Evolutionary conservation across 2,888 invertebrate species (phyloP).

Genomic region (Meiosimyza platycephala): DNA sequence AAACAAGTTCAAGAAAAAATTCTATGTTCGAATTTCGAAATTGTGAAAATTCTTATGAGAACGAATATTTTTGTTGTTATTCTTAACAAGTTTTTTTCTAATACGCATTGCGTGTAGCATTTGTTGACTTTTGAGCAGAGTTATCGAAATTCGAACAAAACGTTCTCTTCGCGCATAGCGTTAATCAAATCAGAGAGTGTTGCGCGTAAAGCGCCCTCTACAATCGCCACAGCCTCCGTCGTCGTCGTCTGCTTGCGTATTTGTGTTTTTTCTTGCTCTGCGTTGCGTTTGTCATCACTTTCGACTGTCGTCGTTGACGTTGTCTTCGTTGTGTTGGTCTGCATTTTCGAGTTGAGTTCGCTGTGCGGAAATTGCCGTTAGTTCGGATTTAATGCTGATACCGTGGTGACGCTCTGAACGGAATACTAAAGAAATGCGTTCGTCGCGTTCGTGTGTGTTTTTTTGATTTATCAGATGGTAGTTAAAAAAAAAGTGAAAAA

Average conservation of each 20-base stretch:
- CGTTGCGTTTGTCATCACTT: conserved; percentile 4
- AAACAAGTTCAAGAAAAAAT: no score
- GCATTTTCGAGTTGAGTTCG: conserved; percentile 40
- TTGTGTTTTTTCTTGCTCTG: not conserved
- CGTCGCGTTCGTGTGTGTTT: conserved; percentile 36
- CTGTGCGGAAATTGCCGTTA: conserved; percentile 52
- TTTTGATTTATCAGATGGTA: conserved; percentile 5
- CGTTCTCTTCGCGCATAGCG: conserved; percentile 2
- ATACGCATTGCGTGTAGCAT: no score
- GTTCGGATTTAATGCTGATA: conserved; percentile 64
- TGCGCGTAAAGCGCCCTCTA: not conserved
- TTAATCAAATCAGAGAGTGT: not conserved
- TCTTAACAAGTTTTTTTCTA: no score
- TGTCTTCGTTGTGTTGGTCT: conserved; percentile 1
- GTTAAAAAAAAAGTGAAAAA: no score
- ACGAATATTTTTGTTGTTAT: no score
- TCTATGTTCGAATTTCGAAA: no score
- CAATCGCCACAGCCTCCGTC: not conserved
- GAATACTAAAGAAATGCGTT: conserved; percentile 32
- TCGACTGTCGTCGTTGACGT: not conserved
- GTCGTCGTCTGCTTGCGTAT: not conserved
- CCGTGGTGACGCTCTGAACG: conserved; percentile 56
- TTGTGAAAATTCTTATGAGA: no score
- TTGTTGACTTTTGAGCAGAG: no score
- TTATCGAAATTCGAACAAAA: no score